These are phyloP conservation scores for Steatocranus sp. DNA, from an alignment of 2,797 vertebrate species.

Conservation along the genomic window DNA sequence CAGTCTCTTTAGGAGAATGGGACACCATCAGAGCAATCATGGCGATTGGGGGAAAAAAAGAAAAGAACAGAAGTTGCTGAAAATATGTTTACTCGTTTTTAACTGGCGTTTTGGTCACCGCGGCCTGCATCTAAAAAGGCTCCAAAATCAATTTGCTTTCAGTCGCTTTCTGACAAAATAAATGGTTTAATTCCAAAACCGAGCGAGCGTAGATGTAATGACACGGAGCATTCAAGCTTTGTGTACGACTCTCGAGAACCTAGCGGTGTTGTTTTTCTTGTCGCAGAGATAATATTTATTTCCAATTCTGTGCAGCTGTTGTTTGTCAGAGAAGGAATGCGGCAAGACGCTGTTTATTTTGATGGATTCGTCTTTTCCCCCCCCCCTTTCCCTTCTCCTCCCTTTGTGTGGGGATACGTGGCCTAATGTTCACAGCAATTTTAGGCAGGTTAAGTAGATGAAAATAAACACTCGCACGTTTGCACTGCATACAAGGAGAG, in stretches of 20 bases:
- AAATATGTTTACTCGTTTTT: conserved; percentile 30
- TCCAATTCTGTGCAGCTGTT: conserved; percentile 70
- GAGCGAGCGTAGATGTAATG: conserved; percentile 25
- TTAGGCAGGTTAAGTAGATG: conserved; percentile 1
- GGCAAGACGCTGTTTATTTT: conserved; percentile 53
- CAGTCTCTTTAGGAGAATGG: conserved; percentile 1
- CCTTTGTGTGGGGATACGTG: conserved; percentile 24
- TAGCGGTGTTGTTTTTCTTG: conserved; percentile 49
- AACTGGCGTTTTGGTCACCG: conserved; percentile 11
- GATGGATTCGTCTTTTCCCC: conserved; percentile 28
- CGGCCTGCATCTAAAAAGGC: conserved; percentile 4
- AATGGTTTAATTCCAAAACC: conserved; percentile 36
- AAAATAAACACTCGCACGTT: conserved; percentile 26
- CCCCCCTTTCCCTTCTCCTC: background rate
- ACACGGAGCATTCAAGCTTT: conserved; percentile 15
- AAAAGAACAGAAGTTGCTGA: conserved; percentile 4
- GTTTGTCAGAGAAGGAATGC: conserved; percentile 59
- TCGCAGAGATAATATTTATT: conserved; percentile 71
- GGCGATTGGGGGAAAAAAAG: background rate
- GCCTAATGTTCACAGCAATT: conserved; percentile 24
- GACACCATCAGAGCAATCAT: background rate
- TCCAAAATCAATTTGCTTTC: conserved; percentile 19
- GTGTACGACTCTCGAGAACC: conserved; percentile 29
- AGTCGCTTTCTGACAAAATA: conserved; percentile 4
- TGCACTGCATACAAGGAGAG: background rate